Evolutionary conservation across 2,797 vertebrate species (phyloP), one percentile per base, ranked within the genome.

Genomic region (Enteromius viviparus): DNA sequence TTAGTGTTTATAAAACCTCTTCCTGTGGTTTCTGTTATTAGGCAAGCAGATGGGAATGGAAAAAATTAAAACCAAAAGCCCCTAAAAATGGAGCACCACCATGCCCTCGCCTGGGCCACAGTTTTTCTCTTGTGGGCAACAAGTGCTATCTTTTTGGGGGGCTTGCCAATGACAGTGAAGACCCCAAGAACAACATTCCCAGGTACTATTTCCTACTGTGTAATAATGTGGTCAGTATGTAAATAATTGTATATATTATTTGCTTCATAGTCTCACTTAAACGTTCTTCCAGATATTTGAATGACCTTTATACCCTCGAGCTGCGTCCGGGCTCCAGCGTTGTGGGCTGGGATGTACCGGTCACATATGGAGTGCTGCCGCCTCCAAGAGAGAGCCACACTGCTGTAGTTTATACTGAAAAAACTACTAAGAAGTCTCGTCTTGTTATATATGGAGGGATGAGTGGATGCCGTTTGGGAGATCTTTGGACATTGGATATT

Each of bases 31-130:
- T 10, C 84, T 42, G 80, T 85, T 87, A 84, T 2, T 88, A 99
- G 97, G 97, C 97, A 85, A 98, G 97, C 90, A 94, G 97, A 84
- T 98, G 97, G 97, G 97, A 99, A 87, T 99, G 97, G 97, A 99
- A 98, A 92, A 96, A 96, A 85, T 93, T 99, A 45, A 99, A 99
- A 92, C 96, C 97, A 70, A 99, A 98, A 94, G 96, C 96, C 8
- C 97, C 97, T 21, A 98, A 98, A 88, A 98, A 98, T 5, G 97
- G 97, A 0, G 96, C 96, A 1, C 96, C 97, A 83, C 97, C 97
- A 0, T 98, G 97, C 90, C 97, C 97, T 84, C 95, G 97, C 4
- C 96, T 98, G 2, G 97, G 97, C 21, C 97, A 99, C 91, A 98
- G 97, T 91, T 98, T 99, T 92, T 99, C 97, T 2, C 92, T 98